Evolutionary conservation across 2,797 vertebrate species (phyloP).

Genomic region (Meda fulgida): DNA sequence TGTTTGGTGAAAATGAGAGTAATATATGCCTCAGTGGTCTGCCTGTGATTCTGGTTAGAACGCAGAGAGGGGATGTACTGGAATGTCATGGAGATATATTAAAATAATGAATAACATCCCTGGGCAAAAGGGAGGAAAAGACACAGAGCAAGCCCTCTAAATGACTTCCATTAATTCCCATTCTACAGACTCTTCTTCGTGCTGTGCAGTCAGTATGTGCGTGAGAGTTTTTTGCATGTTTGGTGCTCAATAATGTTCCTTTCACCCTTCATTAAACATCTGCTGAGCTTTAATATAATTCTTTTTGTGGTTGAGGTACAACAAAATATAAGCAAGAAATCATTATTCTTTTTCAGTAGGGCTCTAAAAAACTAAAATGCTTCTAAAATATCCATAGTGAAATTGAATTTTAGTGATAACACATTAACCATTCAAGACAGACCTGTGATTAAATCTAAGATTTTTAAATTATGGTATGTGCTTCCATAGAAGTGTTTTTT

Average conservation of each 20-base stretch:
- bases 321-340: slow-evolving; percentile 10
- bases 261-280: slow-evolving; percentile 33
- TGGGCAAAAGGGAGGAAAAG: slow-evolving; percentile 37
- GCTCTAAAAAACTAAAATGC: not conserved
- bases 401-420: slow-evolving; percentile 6
- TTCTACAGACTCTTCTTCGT: slow-evolving; percentile 13
- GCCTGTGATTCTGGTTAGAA: slow-evolving; percentile 34
- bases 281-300: slow-evolving; percentile 34
- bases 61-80: slow-evolving; percentile 26
- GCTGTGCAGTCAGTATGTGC: slow-evolving; percentile 17
- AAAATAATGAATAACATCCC: slow-evolving; percentile 56
- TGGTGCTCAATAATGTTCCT: slow-evolving; percentile 23
- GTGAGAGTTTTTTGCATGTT: slow-evolving; percentile 10
- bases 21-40: slow-evolving; percentile 44
- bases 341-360: not conserved
- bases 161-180: slow-evolving; percentile 51
- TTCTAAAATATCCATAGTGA: not conserved
- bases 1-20: slow-evolving; percentile 47
- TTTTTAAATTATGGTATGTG: not conserved
- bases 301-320: slow-evolving; percentile 29
- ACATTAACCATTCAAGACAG: slow-evolving; percentile 1
- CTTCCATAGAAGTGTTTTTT: not conserved
- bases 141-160: slow-evolving; percentile 29
- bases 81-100: slow-evolving; percentile 24
- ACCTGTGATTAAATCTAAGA: not conserved